phyloP scores from a whole-genome alignment of 1,140 invertebrate species.

The Anastatus disparis region DNA sequence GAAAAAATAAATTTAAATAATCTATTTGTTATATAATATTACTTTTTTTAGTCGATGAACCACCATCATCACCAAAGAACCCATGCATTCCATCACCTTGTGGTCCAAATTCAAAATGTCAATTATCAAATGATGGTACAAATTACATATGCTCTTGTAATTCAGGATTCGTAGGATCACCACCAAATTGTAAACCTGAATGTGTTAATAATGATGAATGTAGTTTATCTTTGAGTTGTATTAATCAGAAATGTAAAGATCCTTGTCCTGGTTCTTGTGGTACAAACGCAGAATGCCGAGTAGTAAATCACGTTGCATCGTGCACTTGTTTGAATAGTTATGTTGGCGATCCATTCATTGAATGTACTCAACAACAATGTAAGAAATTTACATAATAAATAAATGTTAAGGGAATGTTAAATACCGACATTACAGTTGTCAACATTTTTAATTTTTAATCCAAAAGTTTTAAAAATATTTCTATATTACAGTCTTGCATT shows the following conservation, averaged over 20 bases:
- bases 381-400: conserved; percentile 61
- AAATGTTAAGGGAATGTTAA: no score
- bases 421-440: no score
- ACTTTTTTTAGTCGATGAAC: conserved; percentile 66
- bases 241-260: conserved; percentile 70
- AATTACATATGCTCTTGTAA: conserved; percentile 69
- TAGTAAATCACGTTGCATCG: conserved; percentile 71
- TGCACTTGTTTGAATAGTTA: conserved; percentile 75
- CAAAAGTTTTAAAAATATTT: no score
- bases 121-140: conserved; percentile 69
- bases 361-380: conserved; percentile 69
- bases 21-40: conserved; percentile 51
- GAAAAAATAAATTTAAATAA: conserved; percentile 69
- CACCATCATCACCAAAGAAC: conserved; percentile 57
- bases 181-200: conserved; percentile 69
- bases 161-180: conserved; percentile 62
- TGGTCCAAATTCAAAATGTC: conserved; percentile 76
- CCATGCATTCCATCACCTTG: conserved; percentile 79
- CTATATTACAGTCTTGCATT: no score
- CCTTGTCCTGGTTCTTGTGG: conserved; percentile 70
- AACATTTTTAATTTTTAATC: no score
- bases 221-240: conserved; percentile 66
- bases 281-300: conserved; percentile 72
- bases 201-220: conserved; percentile 70
- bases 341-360: conserved; percentile 79